phyloP scores from a whole-genome alignment of 2,113 vertebrate genomes.

The Empidonax traillii region DNA sequence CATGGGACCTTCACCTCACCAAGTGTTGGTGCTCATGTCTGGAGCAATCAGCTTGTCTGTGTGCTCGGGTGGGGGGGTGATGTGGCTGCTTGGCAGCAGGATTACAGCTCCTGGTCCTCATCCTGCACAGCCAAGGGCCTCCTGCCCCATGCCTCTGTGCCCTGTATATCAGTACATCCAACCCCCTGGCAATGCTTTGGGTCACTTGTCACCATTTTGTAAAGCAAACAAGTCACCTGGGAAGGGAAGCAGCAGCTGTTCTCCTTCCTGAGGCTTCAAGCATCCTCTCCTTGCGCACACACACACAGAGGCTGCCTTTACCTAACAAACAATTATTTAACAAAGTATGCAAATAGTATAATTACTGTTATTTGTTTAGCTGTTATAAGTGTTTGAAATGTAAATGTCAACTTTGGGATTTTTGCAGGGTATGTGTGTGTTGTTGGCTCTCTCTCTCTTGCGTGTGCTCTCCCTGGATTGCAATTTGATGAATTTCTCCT shows the following conservation, averaged over 20 bases:
- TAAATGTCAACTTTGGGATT: conserved; percentile 71
- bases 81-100: not conserved
- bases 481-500: conserved; percentile 62
- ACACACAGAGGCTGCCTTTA: not conserved
- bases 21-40: not conserved
- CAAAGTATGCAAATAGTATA: conserved; percentile 75
- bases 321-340: conserved; percentile 65
- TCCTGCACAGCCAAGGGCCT: not conserved
- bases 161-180: not conserved
- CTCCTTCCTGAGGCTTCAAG: not conserved
- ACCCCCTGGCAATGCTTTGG: not conserved
- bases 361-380: conserved; percentile 78
- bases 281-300: not conserved
- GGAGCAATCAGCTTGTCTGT: not conserved
- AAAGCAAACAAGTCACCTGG: not conserved
- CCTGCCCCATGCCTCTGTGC: not conserved
- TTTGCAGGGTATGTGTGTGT: not conserved
- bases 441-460: not conserved
- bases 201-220: not conserved
- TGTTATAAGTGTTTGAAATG: conserved; percentile 73
- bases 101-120: not conserved
- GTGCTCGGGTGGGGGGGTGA: not conserved
- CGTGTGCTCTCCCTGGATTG: conserved; percentile 29
- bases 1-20: not conserved
- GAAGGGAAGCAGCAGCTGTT: conserved; percentile 47